These are phyloP conservation scores for Caradrina clavipalpis DNA, from an alignment of 2,888 invertebrate species.

Conservation along the genomic window DNA sequence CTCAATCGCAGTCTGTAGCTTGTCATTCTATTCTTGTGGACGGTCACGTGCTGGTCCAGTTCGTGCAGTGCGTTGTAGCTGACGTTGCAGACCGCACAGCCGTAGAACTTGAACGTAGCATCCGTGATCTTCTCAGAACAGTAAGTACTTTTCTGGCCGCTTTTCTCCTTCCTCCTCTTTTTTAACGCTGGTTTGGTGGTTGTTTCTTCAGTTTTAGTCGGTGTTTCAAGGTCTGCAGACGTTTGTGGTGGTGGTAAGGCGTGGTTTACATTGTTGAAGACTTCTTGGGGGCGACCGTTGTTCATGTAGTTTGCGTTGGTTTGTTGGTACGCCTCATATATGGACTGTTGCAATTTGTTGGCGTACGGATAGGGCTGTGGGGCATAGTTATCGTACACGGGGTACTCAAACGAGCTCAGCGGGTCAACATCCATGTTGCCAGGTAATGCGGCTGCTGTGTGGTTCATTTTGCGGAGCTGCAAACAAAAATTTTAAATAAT, in stretches of 20 bases:
- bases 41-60: slow-evolving; percentile 81
- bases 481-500: neutral
- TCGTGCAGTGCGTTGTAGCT: slow-evolving; percentile 75
- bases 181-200: slow-evolving; percentile 63
- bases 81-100: slow-evolving; percentile 83
- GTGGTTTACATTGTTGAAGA: neutral
- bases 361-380: slow-evolving; percentile 59
- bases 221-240: neutral
- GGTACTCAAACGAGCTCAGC: slow-evolving; percentile 75
- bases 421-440: slow-evolving; percentile 77
- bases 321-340: slow-evolving; percentile 40
- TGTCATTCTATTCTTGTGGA: slow-evolving; percentile 83
- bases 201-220: slow-evolving; percentile 33
- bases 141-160: slow-evolving; percentile 72
- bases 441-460: slow-evolving; percentile 40
- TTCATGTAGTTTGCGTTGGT: slow-evolving; percentile 17
- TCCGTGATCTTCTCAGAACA: slow-evolving; percentile 83
- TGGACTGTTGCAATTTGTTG: slow-evolving; percentile 62
- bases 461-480: slow-evolving; percentile 69
- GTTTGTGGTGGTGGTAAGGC: slow-evolving; percentile 15
- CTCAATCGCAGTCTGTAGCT: slow-evolving; percentile 83
- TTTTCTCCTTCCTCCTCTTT: slow-evolving; percentile 67
- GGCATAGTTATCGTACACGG: slow-evolving; percentile 63
- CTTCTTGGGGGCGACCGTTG: slow-evolving; percentile 15
- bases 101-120: slow-evolving; percentile 82